Evolutionary conservation across 2,797 vertebrate species (phyloP).

Genomic region (Hyperoplus lanceolatus): DNA sequence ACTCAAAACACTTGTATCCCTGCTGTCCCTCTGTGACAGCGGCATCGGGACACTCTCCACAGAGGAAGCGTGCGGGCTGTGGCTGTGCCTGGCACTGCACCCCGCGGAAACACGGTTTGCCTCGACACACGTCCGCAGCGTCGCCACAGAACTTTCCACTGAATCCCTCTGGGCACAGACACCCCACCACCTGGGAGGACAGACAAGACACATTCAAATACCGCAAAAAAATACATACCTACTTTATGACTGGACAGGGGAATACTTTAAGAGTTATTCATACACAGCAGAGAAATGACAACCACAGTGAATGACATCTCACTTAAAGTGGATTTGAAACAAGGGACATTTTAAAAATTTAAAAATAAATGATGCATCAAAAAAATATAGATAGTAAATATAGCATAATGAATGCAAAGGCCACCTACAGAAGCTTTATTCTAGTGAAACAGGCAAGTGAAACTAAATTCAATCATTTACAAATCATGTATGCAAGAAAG

Average conservation of each 20-base stretch:
- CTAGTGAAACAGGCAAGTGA: too few species aligned
- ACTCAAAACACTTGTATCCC: conserved; percentile 89
- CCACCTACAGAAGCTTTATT: neutral
- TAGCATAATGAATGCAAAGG: neutral
- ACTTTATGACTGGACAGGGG: too few species aligned
- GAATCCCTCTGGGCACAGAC: conserved; percentile 84
- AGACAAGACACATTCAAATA: neutral
- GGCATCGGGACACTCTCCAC: conserved; percentile 81
- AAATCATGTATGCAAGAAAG: too few species aligned
- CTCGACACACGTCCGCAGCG: conserved; percentile 76
- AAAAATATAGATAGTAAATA: neutral
- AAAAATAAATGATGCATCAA: neutral
- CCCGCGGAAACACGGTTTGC: conserved; percentile 85
- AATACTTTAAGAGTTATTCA: neutral
- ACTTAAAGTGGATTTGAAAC: neutral
- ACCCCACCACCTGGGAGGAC: conserved; percentile 83
- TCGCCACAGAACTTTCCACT: conserved; percentile 84
- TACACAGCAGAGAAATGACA: neutral
- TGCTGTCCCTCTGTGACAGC: conserved; percentile 71
- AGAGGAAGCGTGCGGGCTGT: conserved; percentile 74
- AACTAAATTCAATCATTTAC: too few species aligned
- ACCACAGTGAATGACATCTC: neutral
- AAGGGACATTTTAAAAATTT: neutral
- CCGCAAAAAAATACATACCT: neutral
- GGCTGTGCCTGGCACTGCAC: conserved; percentile 75